Base-by-base conservation (phyloP, 2,797 vertebrate genomes). In the Buphagus erythrorhynchus region DNA sequence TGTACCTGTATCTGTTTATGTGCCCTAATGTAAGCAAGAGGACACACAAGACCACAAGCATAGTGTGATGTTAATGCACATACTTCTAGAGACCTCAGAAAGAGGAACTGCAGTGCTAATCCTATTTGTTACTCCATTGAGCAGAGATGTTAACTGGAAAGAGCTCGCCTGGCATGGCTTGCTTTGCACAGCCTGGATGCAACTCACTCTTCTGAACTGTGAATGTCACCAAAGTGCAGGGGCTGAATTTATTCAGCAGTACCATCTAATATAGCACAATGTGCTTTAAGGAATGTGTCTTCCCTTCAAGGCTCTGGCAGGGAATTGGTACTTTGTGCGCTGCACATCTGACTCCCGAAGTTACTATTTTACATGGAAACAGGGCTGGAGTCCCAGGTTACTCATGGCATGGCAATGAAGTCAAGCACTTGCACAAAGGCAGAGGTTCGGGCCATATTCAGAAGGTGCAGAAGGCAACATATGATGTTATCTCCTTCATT, bases 111-210 rank as follows among this genome's bases (percentile, higher is more conserved):
- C 48, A 20, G 11, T 3, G 31, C 13, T 13, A 48, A 61, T 1
- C 5, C 31, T 33, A 4, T 6, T 62, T 63, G 54, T 51, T 43
- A 19, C 19, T 63, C 15, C 1, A 2, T 21, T 21, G 13, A 76
- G 22, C 15, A 31, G 82, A 69, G 24, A 14, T 8, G 16, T 45
- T 43, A 86, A 62, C 29, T 1, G 20, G 51, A 8, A 63, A 38
- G 40, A 31, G 11, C 28, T 66, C 0, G 0, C 3, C 52, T 61
- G 68, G 36, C 28, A 22, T 4, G 2, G 40, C 35, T 46, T 0
- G 0, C 40, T 68, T 45, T 2, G 3, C 18, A 46, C 21, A 29
- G 13, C 24, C 54, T 62, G 22, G 11, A 49, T 25, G 46, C 6
- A 3, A 9, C 21, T 75, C 1, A 0, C 38, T 62, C 15, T 52